Evolutionary conservation across 2,888 invertebrate genomes (phyloP).

Genomic region (Dorcus parallelipipedus): DNA sequence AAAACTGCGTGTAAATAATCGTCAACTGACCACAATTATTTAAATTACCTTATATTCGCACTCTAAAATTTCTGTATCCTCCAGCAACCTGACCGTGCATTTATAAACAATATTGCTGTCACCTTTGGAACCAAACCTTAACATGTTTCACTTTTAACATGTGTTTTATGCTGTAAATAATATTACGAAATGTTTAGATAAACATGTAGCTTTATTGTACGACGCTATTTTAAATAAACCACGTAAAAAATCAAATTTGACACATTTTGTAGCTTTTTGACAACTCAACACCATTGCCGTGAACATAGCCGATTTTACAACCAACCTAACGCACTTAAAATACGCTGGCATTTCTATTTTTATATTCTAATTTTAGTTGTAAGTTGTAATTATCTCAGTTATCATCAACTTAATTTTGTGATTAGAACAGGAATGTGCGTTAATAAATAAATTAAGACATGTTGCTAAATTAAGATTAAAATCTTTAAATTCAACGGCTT

Average conservation of each 20-base stretch:
- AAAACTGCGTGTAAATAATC: conserved; percentile 22
- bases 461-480: too few relatives aligned
- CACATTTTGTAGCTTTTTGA: conserved; percentile 5
- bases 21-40: conserved; percentile 5
- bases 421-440: too few relatives aligned
- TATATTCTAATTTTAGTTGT: too few relatives aligned
- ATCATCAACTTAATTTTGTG: too few relatives aligned
- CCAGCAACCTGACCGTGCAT: conserved; percentile 84
- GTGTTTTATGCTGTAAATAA: conserved; percentile 7
- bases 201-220: not conserved
- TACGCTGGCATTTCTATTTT: too few relatives aligned
- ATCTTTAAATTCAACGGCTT: too few relatives aligned
- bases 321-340: too few relatives aligned
- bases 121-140: conserved; percentile 58
- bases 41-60: conserved; percentile 81
- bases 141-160: conserved; percentile 38
- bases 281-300: not conserved
- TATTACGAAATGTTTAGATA: not conserved
- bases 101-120: conserved; percentile 76
- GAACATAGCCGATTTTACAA: too few relatives aligned
- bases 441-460: too few relatives aligned
- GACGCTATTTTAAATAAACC: too few relatives aligned
- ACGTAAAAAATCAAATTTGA: conserved; percentile 4
- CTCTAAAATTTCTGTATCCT: conserved; percentile 88
- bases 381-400: too few relatives aligned